Evolutionary conservation across 2,113 vertebrate species (phyloP).

Genomic region (Pteruthius melanotis): DNA sequence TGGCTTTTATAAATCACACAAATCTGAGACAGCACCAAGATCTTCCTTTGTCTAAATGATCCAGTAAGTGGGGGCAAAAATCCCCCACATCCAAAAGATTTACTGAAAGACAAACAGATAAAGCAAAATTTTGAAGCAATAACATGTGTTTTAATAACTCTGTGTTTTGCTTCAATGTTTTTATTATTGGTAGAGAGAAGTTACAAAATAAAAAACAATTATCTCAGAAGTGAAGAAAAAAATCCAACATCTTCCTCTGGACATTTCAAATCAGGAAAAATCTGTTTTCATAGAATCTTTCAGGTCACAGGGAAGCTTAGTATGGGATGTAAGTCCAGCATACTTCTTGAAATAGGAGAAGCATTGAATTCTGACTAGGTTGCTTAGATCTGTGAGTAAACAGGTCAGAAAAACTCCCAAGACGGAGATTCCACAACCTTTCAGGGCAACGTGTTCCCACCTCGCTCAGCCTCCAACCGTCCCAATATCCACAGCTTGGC

Average conservation of each 20-base stretch:
- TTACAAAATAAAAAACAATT: neutral
- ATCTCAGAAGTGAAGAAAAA: neutral
- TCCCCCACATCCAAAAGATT: rapidly evolving
- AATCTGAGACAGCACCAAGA: neutral
- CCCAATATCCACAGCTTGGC: neutral
- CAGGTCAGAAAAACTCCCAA: neutral
- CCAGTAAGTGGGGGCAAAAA: neutral
- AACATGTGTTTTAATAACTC: neutral
- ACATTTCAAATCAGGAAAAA: neutral
- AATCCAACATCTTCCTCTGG: neutral
- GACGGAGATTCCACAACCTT: neutral
- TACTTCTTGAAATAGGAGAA: neutral
- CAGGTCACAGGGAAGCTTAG: neutral
- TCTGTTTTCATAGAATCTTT: neutral
- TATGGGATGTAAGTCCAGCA: neutral
- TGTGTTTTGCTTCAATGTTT: neutral
- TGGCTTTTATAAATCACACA: neutral
- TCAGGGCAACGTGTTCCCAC: rapidly evolving
- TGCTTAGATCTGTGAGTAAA: neutral
- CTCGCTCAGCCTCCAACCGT: neutral
- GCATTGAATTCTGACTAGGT: neutral
- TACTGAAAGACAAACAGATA: neutral
- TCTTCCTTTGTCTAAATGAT: neutral
- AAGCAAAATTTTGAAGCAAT: neutral
- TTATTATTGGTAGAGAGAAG: neutral